Conservation (phyloP, 1,140 invertebrate genomes). For the Eulimnadia texana region DNA sequence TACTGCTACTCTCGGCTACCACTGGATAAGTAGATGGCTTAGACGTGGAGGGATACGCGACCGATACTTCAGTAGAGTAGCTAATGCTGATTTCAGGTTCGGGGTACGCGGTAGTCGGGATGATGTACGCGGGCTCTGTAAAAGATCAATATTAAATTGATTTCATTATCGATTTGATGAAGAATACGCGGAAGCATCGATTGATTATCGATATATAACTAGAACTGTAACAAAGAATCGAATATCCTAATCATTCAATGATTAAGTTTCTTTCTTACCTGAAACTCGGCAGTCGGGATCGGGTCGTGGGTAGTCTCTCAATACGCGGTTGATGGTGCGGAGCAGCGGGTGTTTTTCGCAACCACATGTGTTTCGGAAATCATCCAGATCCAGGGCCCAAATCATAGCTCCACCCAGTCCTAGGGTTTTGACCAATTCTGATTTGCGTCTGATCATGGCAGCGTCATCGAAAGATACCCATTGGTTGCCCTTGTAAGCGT, state of each 20-base stretch:
- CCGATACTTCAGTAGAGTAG: not conserved
- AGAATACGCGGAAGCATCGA: not conserved
- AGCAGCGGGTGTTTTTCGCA: slow-evolving; percentile 30
- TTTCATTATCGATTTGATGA: not conserved
- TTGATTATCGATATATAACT: no score
- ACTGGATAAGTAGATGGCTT: not conserved
- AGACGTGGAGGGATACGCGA: not conserved
- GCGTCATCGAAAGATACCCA: slow-evolving; percentile 81
- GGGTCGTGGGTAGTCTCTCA: slow-evolving; percentile 41
- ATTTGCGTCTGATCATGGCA: slow-evolving; percentile 58
- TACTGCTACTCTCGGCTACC: no score
- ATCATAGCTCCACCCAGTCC: slow-evolving; percentile 75
- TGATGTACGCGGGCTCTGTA: not conserved
- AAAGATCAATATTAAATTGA: not conserved
- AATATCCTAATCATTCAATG: no score
- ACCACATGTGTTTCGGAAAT: slow-evolving; percentile 48
- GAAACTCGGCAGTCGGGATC: slow-evolving; percentile 4
- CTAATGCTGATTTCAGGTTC: not conserved
- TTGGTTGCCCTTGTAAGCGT: slow-evolving; percentile 66
- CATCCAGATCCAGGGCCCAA: slow-evolving; percentile 79
- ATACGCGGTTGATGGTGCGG: slow-evolving; percentile 33
- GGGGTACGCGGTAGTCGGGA: not conserved
- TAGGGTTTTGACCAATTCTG: slow-evolving; percentile 16
- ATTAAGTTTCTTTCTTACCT: no score
- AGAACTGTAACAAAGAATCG: no score